Evolutionary conservation across 2,113 vertebrate genomes (phyloP).

Genomic region (Dasyornis broadbenti): DNA sequence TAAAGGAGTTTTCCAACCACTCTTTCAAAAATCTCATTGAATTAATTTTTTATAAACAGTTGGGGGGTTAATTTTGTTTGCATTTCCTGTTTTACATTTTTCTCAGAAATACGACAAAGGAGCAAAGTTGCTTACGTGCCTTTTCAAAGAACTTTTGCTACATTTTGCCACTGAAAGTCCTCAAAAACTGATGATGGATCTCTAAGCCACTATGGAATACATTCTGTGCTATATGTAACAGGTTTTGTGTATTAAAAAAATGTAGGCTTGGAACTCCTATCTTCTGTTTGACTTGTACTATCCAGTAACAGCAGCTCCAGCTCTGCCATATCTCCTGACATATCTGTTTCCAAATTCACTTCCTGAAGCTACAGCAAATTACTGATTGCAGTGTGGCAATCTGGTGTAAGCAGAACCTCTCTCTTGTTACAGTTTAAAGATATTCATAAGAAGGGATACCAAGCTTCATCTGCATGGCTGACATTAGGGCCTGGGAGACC

Average conservation of each 20-base stretch:
- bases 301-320: neutral
- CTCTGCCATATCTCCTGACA: neutral
- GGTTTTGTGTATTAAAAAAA: neutral
- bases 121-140: neutral
- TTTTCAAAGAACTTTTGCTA: neutral
- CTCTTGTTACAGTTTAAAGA: neutral
- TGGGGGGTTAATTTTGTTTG: neutral
- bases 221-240: neutral
- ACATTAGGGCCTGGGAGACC: neutral
- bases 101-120: neutral
- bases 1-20: neutral
- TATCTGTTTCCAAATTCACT: neutral
- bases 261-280: neutral
- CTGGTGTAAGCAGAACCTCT: neutral
- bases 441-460: neutral
- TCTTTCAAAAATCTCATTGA: neutral
- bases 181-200: neutral
- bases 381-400: neutral
- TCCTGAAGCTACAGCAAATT: neutral
- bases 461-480: neutral
- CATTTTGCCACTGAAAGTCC: neutral
- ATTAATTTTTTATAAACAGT: neutral
- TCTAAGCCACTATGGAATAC: neutral
- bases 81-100: neutral
- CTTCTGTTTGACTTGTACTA: neutral